Conservation (phyloP, 2,888 invertebrate species). For the Capitulum mitella region DNA sequence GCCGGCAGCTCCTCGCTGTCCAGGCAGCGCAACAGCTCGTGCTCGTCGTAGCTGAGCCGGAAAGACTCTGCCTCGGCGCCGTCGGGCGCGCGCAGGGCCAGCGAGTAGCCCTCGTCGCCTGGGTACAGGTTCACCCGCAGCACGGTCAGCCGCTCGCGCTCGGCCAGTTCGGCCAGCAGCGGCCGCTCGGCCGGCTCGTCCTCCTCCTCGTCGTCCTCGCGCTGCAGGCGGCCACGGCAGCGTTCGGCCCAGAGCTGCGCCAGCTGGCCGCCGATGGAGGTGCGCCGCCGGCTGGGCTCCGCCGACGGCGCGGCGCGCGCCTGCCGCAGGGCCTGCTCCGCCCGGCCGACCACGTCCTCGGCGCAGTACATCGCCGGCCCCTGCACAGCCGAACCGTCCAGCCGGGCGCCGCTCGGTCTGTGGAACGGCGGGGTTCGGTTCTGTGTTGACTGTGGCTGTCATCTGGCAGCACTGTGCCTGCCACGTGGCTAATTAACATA, state of each 20-base stretch:
- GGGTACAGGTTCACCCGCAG: constrained; percentile 85
- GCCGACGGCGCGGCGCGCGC: neutral
- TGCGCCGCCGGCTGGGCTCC: neutral
- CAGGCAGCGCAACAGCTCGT: constrained; percentile 69
- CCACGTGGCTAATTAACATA: no score
- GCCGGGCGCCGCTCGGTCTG: no score
- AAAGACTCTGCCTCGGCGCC: constrained; percentile 39
- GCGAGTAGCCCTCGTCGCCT: constrained; percentile 82
- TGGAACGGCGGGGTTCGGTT: no score
- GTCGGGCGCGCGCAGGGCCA: constrained; percentile 37
- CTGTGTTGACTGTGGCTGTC: no score
- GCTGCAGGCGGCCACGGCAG: neutral
- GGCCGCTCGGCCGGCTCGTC: constrained; percentile 16
- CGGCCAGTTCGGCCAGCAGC: constrained; percentile 74
- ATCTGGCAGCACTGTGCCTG: no score
- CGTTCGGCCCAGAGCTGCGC: neutral
- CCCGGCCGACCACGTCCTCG: constrained; percentile 8
- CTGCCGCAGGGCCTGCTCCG: neutral
- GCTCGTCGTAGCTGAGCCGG: constrained; percentile 70
- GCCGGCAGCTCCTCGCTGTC: constrained; percentile 87
- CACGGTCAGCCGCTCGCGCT: constrained; percentile 76
- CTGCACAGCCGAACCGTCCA: no score
- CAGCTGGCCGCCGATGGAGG: neutral
- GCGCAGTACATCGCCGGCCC: neutral
- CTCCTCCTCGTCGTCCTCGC: neutral